Conservation (phyloP, 2,113 vertebrate species). For the Tringa solitaria region DNA sequence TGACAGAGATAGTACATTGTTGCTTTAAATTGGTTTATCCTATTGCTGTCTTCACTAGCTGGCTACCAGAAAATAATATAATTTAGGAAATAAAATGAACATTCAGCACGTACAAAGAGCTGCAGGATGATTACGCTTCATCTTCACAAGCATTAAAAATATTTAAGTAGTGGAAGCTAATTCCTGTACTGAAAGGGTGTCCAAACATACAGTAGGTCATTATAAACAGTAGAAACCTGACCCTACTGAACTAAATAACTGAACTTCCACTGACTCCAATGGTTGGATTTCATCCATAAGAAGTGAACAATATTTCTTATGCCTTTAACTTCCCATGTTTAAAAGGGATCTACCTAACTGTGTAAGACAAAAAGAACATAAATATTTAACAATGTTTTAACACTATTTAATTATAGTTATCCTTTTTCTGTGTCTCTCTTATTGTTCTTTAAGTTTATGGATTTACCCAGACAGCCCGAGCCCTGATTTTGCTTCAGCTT, state of each 20-base stretch:
- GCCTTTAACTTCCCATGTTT: not conserved
- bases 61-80: not conserved
- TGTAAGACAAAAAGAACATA: not conserved
- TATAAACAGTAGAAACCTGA: not conserved
- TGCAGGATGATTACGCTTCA: not conserved
- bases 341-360: not conserved
- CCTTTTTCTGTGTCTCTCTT: not conserved
- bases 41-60: not conserved
- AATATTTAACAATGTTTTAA: not conserved
- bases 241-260: not conserved
- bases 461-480: not conserved
- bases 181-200: not conserved
- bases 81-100: not conserved
- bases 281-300: not conserved
- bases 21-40: not conserved
- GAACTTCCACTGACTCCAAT: not conserved
- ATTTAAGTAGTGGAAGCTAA: not conserved
- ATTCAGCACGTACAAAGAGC: not conserved
- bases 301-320: not conserved
- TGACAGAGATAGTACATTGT: not conserved
- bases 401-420: not conserved
- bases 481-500: not conserved
- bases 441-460: not conserved
- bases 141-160: not conserved
- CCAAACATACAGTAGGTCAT: not conserved